phyloP scores from a whole-genome alignment of 2,797 vertebrate genomes.

The Eulemur rubriventer region DNA sequence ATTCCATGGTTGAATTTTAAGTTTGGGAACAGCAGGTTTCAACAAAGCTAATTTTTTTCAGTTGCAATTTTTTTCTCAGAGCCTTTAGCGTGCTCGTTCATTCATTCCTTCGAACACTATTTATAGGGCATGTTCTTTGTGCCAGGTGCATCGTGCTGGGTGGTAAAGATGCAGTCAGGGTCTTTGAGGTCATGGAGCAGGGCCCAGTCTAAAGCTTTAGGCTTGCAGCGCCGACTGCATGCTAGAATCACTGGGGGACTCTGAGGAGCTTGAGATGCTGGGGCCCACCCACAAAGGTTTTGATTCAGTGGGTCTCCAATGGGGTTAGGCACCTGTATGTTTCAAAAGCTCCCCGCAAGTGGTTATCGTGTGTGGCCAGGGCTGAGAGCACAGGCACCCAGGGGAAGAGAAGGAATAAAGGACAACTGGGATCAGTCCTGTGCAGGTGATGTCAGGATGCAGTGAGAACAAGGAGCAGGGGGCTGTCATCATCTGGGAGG shows the following conservation, averaged over 20 bases:
- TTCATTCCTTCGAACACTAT: neutral
- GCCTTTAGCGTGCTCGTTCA: neutral
- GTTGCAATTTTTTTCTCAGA: neutral
- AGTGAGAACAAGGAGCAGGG: neutral
- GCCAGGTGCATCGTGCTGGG: neutral
- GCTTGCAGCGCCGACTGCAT: neutral
- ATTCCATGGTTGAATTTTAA: neutral
- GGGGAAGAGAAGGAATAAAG: neutral
- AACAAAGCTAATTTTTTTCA: neutral
- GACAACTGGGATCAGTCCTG: too few relatives aligned
- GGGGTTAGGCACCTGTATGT: neutral
- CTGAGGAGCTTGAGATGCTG: neutral
- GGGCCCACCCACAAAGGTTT: neutral
- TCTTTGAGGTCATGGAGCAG: neutral
- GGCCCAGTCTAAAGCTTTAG: neutral
- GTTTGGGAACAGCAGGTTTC: neutral
- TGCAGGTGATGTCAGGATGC: neutral
- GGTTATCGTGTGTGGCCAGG: too few relatives aligned
- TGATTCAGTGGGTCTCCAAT: neutral
- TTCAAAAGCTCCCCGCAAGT: neutral
- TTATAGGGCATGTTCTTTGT: neutral
- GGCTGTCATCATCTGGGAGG: neutral
- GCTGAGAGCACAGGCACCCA: neutral
- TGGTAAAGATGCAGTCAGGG: too few relatives aligned
- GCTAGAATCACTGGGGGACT: neutral